Evolutionary conservation across 2,113 vertebrate genomes (phyloP).

Genomic region (Neolamprologus fasciatus): DNA sequence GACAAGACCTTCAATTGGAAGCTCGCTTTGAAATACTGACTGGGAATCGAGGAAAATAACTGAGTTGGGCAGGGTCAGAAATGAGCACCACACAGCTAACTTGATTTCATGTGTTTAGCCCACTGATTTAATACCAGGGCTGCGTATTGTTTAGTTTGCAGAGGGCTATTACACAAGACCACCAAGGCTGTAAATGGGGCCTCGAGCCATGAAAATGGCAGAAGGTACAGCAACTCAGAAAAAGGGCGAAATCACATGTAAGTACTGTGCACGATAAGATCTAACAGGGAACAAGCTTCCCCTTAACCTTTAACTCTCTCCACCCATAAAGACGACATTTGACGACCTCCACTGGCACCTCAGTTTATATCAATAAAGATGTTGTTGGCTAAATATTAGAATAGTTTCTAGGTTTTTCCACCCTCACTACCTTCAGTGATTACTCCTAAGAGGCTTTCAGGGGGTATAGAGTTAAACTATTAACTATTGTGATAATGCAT

Average conservation of each 20-base stretch:
- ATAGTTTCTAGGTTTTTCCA: neutral
- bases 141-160: neutral
- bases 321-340: neutral
- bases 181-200: neutral
- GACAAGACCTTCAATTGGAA: slow-evolving; percentile 1
- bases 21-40: slow-evolving; percentile 6
- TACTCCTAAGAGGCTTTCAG: neutral
- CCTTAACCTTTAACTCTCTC: neutral
- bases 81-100: neutral
- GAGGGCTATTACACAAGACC: neutral
- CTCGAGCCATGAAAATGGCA: neutral
- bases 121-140: slow-evolving; percentile 2
- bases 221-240: neutral
- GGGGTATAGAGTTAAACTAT: neutral
- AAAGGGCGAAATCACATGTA: neutral
- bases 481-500: neutral
- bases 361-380: neutral
- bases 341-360: neutral
- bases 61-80: slow-evolving; percentile 3
- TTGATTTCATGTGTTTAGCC: slow-evolving; percentile 13
- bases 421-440: neutral
- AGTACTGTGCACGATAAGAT: neutral
- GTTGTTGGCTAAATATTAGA: neutral
- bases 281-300: neutral
- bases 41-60: neutral